These are phyloP conservation scores for Neosilurus mollespiculum DNA, from an alignment of 2,797 vertebrate species.

Conservation along the genomic window DNA sequence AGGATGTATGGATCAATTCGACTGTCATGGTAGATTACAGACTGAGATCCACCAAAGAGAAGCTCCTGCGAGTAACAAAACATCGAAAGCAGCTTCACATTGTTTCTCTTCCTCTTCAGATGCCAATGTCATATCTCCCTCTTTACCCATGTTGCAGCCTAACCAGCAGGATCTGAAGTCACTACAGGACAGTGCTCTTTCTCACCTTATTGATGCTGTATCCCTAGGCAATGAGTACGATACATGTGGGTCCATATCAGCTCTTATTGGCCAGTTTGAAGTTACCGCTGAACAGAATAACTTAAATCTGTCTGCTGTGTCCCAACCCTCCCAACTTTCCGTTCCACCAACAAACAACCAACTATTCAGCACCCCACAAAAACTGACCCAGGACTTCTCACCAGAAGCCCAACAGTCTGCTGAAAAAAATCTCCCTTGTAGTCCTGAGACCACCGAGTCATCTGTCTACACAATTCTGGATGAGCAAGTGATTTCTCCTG, in stretches of 20 bases:
- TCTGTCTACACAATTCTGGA: slow-evolving; percentile 75
- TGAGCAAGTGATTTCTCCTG: slow-evolving; percentile 74
- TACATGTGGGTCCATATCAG: slow-evolving; percentile 82
- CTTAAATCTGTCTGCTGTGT: slow-evolving; percentile 22
- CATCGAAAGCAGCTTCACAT: slow-evolving; percentile 60
- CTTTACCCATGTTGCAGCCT: slow-evolving; percentile 52
- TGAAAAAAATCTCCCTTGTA: slow-evolving; percentile 62
- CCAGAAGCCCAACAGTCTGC: slow-evolving; percentile 32
- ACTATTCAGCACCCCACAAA: slow-evolving; percentile 44
- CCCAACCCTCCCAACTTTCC: not conserved
- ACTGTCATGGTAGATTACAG: slow-evolving; percentile 35
- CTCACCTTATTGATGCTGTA: slow-evolving; percentile 87
- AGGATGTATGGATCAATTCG: slow-evolving; percentile 11
- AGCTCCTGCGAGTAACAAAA: slow-evolving; percentile 63
- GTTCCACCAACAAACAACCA: slow-evolving; percentile 7
- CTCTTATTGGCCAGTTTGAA: slow-evolving; percentile 83
- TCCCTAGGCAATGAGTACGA: slow-evolving; percentile 80
- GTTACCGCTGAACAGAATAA: slow-evolving; percentile 66
- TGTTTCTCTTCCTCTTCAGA: slow-evolving; percentile 63
- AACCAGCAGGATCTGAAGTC: slow-evolving; percentile 68
- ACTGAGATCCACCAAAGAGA: slow-evolving; percentile 47
- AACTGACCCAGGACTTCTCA: slow-evolving; percentile 16
- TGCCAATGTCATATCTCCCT: slow-evolving; percentile 53
- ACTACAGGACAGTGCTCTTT: slow-evolving; percentile 84
- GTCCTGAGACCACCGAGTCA: slow-evolving; percentile 77